Evolutionary conservation across 1,140 invertebrate species (phyloP).

Genomic region (Ruditapes philippinarum): DNA sequence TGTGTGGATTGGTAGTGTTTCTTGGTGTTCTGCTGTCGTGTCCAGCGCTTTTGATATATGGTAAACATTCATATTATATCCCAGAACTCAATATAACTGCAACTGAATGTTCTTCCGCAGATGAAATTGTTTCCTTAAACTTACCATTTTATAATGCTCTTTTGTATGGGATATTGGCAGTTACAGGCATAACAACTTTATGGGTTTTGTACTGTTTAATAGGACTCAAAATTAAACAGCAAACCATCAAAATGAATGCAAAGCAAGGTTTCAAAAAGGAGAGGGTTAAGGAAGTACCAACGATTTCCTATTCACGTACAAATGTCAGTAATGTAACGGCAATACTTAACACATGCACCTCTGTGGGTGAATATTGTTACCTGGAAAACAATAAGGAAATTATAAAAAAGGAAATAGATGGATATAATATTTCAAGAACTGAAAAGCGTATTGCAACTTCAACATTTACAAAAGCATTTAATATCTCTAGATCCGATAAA

Average conservation of each 20-base stretch:
- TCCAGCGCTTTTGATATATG: constrained; percentile 33
- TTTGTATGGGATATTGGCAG: constrained; percentile 8
- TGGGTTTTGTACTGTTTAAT: constrained; percentile 38
- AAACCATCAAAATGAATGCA: neutral
- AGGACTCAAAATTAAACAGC: neutral
- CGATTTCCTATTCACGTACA: no score
- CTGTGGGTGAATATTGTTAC: no score
- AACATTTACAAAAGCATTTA: no score
- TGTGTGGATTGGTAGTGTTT: constrained; percentile 10
- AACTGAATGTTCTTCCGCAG: constrained; percentile 47
- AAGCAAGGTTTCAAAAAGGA: neutral
- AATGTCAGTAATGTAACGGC: no score
- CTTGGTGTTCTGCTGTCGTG: neutral
- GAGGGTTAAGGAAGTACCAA: no score
- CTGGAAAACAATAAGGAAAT: no score
- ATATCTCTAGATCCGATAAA: neutral
- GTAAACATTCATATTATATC: constrained; percentile 39
- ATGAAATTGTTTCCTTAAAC: neutral
- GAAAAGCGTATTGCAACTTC: neutral
- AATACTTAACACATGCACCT: no score
- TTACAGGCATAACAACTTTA: neutral
- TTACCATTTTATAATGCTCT: constrained; percentile 6
- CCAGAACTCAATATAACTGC: constrained; percentile 47
- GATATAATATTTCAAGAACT: no score
- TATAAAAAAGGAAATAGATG: no score